Evolutionary conservation across 53 echinoderm and acorn worm genomes (phyloP).

Genomic region (Paelopatides confundens): DNA sequence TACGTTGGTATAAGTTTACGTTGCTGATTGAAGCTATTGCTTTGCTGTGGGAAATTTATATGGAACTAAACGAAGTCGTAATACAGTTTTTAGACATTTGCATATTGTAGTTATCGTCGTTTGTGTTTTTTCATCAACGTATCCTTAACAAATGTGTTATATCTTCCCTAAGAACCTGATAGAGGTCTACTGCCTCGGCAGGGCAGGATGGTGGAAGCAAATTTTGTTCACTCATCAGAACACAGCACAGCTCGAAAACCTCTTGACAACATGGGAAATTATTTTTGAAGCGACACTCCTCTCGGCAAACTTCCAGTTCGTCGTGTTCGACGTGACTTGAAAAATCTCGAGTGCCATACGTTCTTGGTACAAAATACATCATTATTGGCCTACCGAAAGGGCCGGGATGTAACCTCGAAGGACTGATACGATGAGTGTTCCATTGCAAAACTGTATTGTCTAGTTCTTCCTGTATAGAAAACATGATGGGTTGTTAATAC

Average conservation of each 20-base stretch:
- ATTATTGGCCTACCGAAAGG: slow-evolving; percentile 11
- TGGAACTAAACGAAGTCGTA: too few species aligned
- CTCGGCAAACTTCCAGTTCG: slow-evolving; percentile 14
- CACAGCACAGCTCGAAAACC: slow-evolving; percentile 7
- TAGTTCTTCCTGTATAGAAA: slow-evolving; percentile 2
- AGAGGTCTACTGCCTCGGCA: neutral
- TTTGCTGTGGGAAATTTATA: too few species aligned
- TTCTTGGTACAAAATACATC: neutral
- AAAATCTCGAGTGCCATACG: neutral
- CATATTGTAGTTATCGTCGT: too few species aligned
- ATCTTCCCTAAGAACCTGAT: neutral
- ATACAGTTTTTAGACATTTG: too few species aligned
- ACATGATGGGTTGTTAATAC: too few species aligned
- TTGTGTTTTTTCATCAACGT: too few species aligned
- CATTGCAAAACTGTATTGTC: neutral
- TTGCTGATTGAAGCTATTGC: too few species aligned
- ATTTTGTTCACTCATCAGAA: neutral
- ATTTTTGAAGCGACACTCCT: neutral
- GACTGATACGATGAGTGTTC: slow-evolving; percentile 7
- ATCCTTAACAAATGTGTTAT: neutral
- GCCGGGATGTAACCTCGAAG: neutral
- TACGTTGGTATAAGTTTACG: too few species aligned
- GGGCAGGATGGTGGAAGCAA: neutral
- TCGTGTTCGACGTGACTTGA: neutral
- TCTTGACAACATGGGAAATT: neutral